Evolutionary conservation across 2,888 invertebrate genomes (phyloP), one percentile per base, ranked within the genome.

Genomic region (Ennomos fuscantarius): DNA sequence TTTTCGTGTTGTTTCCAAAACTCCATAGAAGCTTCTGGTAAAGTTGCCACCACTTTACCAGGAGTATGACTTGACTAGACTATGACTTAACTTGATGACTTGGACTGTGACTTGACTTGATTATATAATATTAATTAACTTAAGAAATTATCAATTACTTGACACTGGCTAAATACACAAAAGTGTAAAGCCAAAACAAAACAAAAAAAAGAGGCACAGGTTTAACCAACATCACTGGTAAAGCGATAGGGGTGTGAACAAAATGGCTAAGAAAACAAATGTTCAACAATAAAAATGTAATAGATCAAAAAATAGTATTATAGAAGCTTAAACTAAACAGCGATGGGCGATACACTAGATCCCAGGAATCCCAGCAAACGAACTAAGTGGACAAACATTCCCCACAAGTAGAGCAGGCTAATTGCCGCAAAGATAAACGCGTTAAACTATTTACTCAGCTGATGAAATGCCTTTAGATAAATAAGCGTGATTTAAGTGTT

Each of bases 341-440:
- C 24, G 12, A 8, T 33, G 12, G 37, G 39, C 11, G 47, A 33
- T 34, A 43, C 36, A 39, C 45, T 31, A 37, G 34, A 45, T 40
- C 31, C 13, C 31, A 36, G 35, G 41, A 15, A 56, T 56, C 42
- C 48, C 11, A 6, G 32, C 39, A 15, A 45, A 24, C 11, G 39
- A 50, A 33, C 40, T 9, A 50, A 51, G 47, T 37, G 32, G 39
- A 61, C 67, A 68, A 55, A 62, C 64, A 69, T 69, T 68, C 66
- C 58, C 64, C 69, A 69, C 70, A 73, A 71, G 70, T 61, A 48
- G 63, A 69, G 68, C 66, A 63, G 64, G 65, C 66, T 77, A 77
- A 76, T 77, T 76, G 66, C 68, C 42, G 49, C 51, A 60, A 72
- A 72, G 72, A 73, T 73, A 74, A 72, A 66, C 72, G 65, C 63